Evolutionary conservation across 2,113 vertebrate genomes (phyloP).

Genomic region (Aythya baeri): DNA sequence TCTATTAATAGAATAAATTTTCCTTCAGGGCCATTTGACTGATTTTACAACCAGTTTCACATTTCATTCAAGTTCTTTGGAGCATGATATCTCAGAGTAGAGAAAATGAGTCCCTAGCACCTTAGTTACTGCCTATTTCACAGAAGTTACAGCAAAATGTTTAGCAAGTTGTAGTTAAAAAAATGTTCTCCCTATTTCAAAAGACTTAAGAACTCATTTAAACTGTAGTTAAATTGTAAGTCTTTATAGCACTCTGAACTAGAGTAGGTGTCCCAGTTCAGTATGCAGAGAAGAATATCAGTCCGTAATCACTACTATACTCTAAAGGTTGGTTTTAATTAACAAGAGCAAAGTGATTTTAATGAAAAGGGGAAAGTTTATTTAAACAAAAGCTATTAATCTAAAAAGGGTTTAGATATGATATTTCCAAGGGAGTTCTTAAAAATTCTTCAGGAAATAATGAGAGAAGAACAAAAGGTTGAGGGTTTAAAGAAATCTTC

Average conservation of each 20-base stretch:
- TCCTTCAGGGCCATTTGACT: not conserved
- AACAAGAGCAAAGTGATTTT: slow-evolving; percentile 39
- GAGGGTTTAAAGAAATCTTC: not conserved
- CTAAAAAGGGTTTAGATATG: not conserved
- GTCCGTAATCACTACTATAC: slow-evolving; percentile 33
- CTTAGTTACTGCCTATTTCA: not conserved
- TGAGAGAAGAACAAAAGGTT: not conserved
- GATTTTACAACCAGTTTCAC: slow-evolving; percentile 41
- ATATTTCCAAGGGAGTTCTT: not conserved
- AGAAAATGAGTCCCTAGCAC: not conserved
- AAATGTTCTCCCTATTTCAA: slow-evolving; percentile 8
- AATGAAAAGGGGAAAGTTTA: slow-evolving; percentile 18
- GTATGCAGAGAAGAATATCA: not conserved
- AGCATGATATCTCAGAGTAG: not conserved
- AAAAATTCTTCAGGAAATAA: slow-evolving; percentile 19
- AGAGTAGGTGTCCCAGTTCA: not conserved
- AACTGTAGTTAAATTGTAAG: slow-evolving; percentile 3
- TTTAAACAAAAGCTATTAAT: slow-evolving; percentile 44
- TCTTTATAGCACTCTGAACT: not conserved
- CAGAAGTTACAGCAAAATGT: not conserved
- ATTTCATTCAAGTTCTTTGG: slow-evolving; percentile 12
- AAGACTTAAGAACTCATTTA: not conserved
- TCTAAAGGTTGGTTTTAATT: slow-evolving; percentile 54
- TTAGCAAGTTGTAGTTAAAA: slow-evolving; percentile 32
- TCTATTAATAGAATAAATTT: not conserved